These are phyloP conservation scores for Ceratothoa steindachneri DNA, from an alignment of 2,888 invertebrate species.

Conservation along the genomic window DNA sequence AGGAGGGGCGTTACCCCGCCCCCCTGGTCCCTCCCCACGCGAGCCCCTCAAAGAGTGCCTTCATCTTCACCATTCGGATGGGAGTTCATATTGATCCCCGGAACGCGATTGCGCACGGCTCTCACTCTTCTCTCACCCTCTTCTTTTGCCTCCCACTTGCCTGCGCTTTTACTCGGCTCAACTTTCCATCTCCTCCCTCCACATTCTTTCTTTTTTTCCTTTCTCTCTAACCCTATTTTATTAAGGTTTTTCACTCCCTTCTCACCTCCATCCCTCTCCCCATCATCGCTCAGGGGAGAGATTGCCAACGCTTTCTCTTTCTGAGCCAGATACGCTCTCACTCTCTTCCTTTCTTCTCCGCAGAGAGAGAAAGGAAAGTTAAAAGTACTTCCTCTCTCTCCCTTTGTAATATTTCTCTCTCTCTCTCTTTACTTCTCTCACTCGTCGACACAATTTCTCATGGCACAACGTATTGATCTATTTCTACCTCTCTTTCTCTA, in stretches of 20 bases:
- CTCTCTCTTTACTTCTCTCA: background rate
- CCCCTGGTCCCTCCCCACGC: background rate
- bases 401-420: background rate
- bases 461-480: background rate
- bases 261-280: no score
- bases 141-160: background rate
- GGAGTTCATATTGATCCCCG: slow-evolving; percentile 2
- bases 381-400: background rate
- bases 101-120: background rate
- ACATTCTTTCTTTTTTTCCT: background rate
- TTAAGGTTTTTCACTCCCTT: no score
- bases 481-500: background rate
- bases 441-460: background rate
- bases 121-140: background rate
- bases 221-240: no score
- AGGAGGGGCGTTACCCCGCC: background rate
- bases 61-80: slow-evolving; percentile 6
- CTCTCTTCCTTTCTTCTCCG: background rate
- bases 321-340: background rate
- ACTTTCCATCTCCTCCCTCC: background rate
- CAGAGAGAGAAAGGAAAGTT: background rate
- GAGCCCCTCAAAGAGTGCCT: background rate
- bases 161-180: background rate
- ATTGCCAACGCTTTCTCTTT: background rate
- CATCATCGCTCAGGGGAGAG: background rate